Base-by-base conservation (phyloP, 2,797 vertebrate species). In the Eurystomus glaucurus region DNA sequence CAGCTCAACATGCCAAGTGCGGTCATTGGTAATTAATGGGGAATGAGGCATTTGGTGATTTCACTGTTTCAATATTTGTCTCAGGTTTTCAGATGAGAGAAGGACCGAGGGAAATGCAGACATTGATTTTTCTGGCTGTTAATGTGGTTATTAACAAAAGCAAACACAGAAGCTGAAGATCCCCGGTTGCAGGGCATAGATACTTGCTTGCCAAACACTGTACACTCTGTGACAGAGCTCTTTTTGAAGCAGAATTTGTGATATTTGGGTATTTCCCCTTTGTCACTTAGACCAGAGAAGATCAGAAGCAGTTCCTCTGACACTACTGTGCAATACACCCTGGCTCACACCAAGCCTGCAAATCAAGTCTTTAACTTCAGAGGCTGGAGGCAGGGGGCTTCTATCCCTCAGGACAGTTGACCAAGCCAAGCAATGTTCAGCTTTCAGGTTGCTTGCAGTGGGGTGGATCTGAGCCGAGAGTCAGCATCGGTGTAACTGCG, bases 1-100 rank as follows among this genome's bases (percentile, higher is more conserved):
- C 35, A 72, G 86, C 82, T 84, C 69, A 17, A 5, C 11, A 2
- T 61, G 52, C 55, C 54, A 43, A 89, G 37, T 48, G 64, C 2
- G 2, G 61, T 51, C 57, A n/a, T 10, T 95, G 82, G 54, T 93
- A 76, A 87, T 93, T 95, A 74, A 80, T 68, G 52, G 9, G n/a
- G 82, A 93, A 68, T 0, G 9, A 95, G 58, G 50, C 69, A 77
- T 88, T 89, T 87, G 54, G 51, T 61, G 71, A 92, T 68, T 93
- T 82, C 79, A 88, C 62, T 80, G 71, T 87, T 95, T 82, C 93
- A 97, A 11, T 95, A 80, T 95, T 97, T 96, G 72, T 78, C 91
- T 91, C 51, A 16, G 57, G 60, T 83, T 92, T 85, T 87, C 92
- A 82, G 71, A 79, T 33, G 62, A 82, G 88, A 78, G 71, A 14